Conservation (phyloP, 2,888 invertebrate genomes). For the Microctonus hyperodae region DNA sequence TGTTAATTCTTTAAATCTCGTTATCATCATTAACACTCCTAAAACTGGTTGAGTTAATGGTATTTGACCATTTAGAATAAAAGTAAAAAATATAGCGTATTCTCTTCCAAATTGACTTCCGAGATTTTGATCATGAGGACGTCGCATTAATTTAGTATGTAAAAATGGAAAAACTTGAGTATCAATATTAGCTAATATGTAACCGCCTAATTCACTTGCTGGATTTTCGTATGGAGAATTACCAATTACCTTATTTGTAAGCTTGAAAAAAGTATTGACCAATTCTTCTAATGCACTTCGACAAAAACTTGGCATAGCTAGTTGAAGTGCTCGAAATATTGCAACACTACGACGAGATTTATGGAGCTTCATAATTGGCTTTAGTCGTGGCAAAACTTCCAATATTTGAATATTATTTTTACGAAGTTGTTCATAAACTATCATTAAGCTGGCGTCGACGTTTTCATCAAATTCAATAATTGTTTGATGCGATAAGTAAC, state of each 20-base stretch:
- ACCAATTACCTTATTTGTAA: conserved; percentile 14
- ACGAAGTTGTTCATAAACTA: conserved; percentile 42
- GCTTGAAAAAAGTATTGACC: conserved; percentile 24
- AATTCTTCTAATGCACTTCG: conserved; percentile 33
- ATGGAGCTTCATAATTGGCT: conserved; percentile 29
- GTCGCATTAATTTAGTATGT: conserved; percentile 7
- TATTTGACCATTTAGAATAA: conserved; percentile 30
- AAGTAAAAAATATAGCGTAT: conserved; percentile 36
- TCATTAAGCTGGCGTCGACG: conserved; percentile 40
- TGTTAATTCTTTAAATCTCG: conserved; percentile 34
- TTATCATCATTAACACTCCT: conserved; percentile 36
- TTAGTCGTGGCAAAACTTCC: conserved; percentile 39
- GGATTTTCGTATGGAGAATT: conserved; percentile 21
- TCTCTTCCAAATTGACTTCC: conserved; percentile 33
- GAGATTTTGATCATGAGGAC: conserved; percentile 16
- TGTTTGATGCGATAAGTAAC: conserved; percentile 44
- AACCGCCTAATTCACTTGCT: conserved; percentile 18
- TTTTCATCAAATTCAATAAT: conserved; percentile 38
- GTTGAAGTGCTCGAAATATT: conserved; percentile 32
- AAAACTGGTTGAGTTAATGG: conserved; percentile 40
- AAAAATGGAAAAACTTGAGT: conserved; percentile 30
- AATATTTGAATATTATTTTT: conserved; percentile 42
- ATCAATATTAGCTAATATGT: conserved; percentile 38
- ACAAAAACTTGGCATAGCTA: conserved; percentile 31
- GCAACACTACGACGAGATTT: conserved; percentile 33